phyloP scores from a whole-genome alignment of 1,140 invertebrate species.

The Zaprionus africanus region DNA sequence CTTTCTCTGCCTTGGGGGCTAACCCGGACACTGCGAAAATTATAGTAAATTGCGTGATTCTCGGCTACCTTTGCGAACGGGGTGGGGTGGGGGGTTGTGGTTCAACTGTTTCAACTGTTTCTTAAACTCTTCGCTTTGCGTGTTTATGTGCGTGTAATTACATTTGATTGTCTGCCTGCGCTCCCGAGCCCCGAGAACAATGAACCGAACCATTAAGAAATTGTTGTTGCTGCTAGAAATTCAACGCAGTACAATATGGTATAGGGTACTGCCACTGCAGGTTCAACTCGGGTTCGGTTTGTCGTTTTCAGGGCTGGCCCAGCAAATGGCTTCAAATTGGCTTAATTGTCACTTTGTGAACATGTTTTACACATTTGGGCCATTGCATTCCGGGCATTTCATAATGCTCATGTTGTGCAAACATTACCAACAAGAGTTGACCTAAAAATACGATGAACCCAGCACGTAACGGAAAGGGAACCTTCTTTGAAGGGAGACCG shows the following conservation, averaged over 20 bases:
- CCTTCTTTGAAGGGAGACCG: not conserved
- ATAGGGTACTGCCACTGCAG: not conserved
- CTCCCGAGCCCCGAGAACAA: conserved; percentile 45
- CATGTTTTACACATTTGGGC: conserved; percentile 69
- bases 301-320: conserved; percentile 25
- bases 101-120: conserved; percentile 53
- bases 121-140: conserved; percentile 58
- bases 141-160: conserved; percentile 83
- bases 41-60: conserved; percentile 82
- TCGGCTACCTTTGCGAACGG: conserved; percentile 47
- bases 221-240: conserved; percentile 27
- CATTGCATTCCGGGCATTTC: conserved; percentile 54
- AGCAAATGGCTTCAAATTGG: conserved; percentile 79
- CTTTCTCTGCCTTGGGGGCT: conserved; percentile 3
- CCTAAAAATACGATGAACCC: conserved; percentile 56
- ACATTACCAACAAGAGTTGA: conserved; percentile 51
- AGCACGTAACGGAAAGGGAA: not conserved
- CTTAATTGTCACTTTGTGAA: conserved; percentile 80
- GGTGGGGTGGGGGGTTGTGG: not conserved
- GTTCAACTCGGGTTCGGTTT: conserved; percentile 42
- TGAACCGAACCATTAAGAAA: conserved; percentile 53
- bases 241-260: conserved; percentile 5
- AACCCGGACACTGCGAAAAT: conserved; percentile 52
- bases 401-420: conserved; percentile 44
- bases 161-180: conserved; percentile 77